phyloP scores from a whole-genome alignment of 2,888 invertebrate genomes.

The Ectemnius continuus region DNA sequence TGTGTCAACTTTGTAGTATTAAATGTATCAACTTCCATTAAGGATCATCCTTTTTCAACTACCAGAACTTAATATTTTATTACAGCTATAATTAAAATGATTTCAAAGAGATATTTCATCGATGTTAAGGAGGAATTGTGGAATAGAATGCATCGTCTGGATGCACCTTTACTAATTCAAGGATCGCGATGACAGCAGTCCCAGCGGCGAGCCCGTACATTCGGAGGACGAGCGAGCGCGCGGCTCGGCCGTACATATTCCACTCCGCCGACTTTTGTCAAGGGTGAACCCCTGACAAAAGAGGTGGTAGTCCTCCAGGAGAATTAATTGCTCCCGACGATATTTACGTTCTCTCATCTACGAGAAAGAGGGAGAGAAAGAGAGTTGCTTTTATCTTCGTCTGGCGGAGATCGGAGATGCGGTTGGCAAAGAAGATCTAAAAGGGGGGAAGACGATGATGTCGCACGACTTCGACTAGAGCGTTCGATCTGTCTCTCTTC shows the following conservation, averaged over 20 bases:
- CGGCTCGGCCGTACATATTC: not conserved
- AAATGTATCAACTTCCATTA: no score
- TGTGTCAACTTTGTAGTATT: no score
- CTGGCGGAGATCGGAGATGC: conserved; percentile 11
- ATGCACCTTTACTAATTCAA: conserved; percentile 5
- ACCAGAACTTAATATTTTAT: no score
- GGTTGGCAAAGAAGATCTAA: not conserved
- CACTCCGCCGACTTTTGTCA: conserved; percentile 45
- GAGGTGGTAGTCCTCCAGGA: conserved; percentile 54
- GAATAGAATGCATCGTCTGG: no score
- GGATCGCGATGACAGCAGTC: conserved; percentile 47
- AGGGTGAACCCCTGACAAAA: conserved; percentile 50
- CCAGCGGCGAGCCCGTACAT: not conserved
- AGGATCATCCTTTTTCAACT: no score
- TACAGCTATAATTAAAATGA: no score
- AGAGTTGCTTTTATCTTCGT: conserved; percentile 20
- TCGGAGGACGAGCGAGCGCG: conserved; percentile 15
- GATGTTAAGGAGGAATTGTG: no score
- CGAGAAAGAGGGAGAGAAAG: conserved; percentile 16
- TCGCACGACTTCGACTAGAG: conserved; percentile 41
- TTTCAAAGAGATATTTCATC: no score
- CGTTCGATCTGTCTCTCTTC: no score
- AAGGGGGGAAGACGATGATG: conserved; percentile 27
- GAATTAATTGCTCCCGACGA: conserved; percentile 66
- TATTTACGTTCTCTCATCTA: conserved; percentile 65